phyloP scores from a whole-genome alignment of 2,797 vertebrate genomes.

The Emydoidea blandingii region DNA sequence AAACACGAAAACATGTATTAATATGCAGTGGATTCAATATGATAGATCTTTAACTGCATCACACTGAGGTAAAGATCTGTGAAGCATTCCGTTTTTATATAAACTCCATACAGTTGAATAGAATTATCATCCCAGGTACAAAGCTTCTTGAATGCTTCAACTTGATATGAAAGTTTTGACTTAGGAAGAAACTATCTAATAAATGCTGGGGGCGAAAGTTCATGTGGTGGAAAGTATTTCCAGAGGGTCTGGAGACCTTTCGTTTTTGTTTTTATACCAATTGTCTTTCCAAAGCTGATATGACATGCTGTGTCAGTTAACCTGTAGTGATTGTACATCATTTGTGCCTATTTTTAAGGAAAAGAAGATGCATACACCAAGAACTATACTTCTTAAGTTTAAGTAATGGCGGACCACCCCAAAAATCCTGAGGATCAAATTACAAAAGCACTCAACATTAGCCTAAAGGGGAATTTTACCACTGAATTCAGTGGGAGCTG shows the following conservation, averaged over 20 bases:
- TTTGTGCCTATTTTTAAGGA: background rate
- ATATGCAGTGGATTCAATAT: background rate
- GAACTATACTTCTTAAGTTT: background rate
- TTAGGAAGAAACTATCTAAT: background rate
- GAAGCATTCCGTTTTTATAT: background rate
- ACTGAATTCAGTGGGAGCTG: no score
- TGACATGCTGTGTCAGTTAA: background rate
- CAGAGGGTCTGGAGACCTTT: background rate
- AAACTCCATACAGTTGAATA: background rate
- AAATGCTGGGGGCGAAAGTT: fast-evolving
- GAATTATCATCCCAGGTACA: background rate
- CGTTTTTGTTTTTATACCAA: slow-evolving; percentile 2
- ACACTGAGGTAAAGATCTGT: background rate
- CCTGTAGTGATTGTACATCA: background rate
- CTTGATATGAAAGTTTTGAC: background rate
- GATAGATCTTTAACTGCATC: background rate
- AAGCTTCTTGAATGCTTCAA: background rate
- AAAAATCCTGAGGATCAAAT: background rate
- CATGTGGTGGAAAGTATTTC: fast-evolving
- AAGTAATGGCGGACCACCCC: background rate
- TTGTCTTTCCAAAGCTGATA: background rate
- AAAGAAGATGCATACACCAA: background rate
- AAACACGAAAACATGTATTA: background rate
- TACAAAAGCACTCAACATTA: background rate
- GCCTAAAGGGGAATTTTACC: background rate